These are phyloP conservation scores for Holacanthella duospinosa DNA, from an alignment of 2,888 invertebrate species.

Conservation along the genomic window DNA sequence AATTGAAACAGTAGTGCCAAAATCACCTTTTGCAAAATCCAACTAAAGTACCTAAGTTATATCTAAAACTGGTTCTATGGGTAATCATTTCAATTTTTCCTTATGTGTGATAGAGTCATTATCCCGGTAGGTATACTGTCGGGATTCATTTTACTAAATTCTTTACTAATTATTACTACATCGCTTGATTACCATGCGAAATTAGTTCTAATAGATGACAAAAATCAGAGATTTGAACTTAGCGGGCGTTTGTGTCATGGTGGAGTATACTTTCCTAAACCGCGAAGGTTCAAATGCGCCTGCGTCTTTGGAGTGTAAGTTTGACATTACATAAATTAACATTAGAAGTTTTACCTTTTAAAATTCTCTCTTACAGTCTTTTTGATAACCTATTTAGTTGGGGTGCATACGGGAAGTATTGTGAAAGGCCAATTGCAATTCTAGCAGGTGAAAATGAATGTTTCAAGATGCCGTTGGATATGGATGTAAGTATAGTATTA, in stretches of 20 bases:
- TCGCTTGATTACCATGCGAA: background rate
- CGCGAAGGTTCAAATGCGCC: constrained; percentile 17
- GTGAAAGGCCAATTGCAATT: constrained; percentile 16
- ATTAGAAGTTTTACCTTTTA: background rate
- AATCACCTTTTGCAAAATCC: too few species aligned
- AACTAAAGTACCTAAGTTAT: too few species aligned
- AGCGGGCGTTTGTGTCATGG: constrained; percentile 12
- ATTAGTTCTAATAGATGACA: background rate
- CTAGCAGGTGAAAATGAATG: constrained; percentile 22
- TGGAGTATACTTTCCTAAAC: constrained; percentile 12
- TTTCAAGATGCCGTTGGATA: constrained; percentile 9
- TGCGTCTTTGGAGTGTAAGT: constrained; percentile 26
- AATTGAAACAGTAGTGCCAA: too few species aligned
- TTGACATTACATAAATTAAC: background rate
- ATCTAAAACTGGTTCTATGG: too few species aligned
- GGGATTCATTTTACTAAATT: too few species aligned
- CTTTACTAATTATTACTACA: too few species aligned
- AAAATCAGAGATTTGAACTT: constrained; percentile 1
- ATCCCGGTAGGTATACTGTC: too few species aligned
- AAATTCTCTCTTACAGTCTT: too few species aligned
- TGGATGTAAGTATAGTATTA: background rate
- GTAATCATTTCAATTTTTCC: too few species aligned
- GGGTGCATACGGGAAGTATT: constrained; percentile 23
- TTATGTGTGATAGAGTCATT: too few species aligned
- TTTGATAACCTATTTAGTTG: constrained; percentile 15